phyloP scores from a whole-genome alignment of 1,140 invertebrate genomes.

The Rhizoglyphus robini region DNA sequence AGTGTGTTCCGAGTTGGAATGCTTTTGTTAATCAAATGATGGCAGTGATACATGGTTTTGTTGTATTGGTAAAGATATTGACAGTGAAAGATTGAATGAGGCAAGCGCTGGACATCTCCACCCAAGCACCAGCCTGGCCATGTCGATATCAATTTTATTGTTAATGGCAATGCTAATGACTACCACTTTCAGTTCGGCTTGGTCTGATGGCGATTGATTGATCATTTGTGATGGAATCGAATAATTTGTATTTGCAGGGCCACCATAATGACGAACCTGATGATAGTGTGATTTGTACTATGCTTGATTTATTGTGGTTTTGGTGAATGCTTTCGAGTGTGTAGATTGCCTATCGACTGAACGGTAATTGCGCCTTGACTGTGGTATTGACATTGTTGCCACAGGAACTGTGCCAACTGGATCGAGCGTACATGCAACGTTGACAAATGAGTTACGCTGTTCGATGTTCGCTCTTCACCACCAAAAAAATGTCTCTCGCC shows the following conservation, averaged over 20 bases:
- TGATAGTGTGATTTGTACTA: not conserved
- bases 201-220: not conserved
- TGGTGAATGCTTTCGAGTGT: too few relatives aligned
- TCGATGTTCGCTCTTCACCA: not conserved
- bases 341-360: too few relatives aligned
- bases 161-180: not conserved
- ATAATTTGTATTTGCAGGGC: not conserved
- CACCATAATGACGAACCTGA: not conserved
- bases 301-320: too few relatives aligned
- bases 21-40: not conserved
- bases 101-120: too few relatives aligned
- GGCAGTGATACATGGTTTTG: not conserved
- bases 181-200: not conserved
- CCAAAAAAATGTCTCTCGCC: not conserved
- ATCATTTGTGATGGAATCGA: not conserved
- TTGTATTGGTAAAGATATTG: not conserved
- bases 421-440: slow-evolving; percentile 2
- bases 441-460: slow-evolving; percentile 3
- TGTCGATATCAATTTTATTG: not conserved
- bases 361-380: not conserved
- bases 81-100: not conserved
- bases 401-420: not conserved
- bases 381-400: not conserved
- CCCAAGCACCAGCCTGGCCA: too few relatives aligned
- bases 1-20: not conserved